These are phyloP conservation scores for Biston betularia DNA, from an alignment of 2,888 invertebrate species.

Conservation along the genomic window DNA sequence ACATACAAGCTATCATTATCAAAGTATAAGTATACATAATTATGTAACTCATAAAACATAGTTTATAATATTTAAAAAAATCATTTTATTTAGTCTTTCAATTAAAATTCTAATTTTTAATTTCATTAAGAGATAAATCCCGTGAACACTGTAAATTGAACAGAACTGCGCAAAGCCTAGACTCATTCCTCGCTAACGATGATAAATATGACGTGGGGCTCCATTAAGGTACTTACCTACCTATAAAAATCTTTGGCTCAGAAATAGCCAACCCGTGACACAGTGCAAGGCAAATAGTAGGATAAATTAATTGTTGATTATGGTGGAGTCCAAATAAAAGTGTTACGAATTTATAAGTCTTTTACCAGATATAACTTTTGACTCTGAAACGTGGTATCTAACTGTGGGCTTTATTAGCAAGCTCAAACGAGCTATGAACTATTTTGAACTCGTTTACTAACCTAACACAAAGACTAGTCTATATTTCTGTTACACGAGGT, in stretches of 20 bases:
- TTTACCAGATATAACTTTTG: no score
- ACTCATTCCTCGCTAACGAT: constrained; percentile 30
- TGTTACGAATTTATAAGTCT: no score
- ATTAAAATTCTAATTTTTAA: not conserved
- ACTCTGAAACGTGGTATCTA: no score
- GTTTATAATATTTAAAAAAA: not conserved
- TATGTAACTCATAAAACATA: no score
- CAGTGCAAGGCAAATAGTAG: constrained; percentile 3
- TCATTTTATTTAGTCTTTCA: not conserved
- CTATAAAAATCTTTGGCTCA: constrained; percentile 31
- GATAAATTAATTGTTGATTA: not conserved
- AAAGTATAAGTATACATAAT: no score
- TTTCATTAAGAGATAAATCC: not conserved
- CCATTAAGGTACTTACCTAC: constrained; percentile 33
- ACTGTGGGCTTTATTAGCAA: no score
- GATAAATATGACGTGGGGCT: constrained; percentile 32
- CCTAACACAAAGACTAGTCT: no score
- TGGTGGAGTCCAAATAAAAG: no score
- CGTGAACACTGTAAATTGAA: constrained; percentile 3
- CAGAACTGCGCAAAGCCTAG: constrained; percentile 14
- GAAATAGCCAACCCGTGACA: constrained; percentile 23
- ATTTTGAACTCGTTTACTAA: no score
- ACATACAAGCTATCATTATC: no score
- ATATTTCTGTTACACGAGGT: no score
- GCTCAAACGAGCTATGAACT: no score